These are phyloP conservation scores for Acronicta leporina DNA, from an alignment of 2,888 invertebrate genomes.

Conservation along the genomic window DNA sequence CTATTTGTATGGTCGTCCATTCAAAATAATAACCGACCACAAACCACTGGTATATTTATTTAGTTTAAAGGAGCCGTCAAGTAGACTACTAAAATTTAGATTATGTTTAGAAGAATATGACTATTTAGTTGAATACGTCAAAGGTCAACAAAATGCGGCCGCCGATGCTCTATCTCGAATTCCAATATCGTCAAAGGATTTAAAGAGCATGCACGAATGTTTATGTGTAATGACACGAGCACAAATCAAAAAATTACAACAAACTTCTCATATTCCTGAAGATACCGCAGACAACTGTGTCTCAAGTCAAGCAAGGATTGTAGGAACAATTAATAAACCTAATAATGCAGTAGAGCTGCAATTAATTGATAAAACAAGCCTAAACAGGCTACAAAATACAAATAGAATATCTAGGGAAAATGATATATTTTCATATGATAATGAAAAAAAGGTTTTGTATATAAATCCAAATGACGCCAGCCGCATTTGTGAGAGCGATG, in stretches of 20 bases:
- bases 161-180: not conserved
- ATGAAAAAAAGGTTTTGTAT: not conserved
- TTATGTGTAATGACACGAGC: slow-evolving; percentile 1
- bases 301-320: not conserved
- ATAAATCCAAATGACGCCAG: slow-evolving; percentile 8
- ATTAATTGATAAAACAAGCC: not conserved
- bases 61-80: slow-evolving; percentile 5
- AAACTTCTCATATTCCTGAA: not conserved
- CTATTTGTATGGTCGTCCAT: slow-evolving; percentile 4
- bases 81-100: slow-evolving; percentile 3
- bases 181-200: not conserved
- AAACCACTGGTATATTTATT: slow-evolving; percentile 1
- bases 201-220: not conserved
- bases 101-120: not conserved
- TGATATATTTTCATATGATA: not conserved
- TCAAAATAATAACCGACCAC: not conserved
- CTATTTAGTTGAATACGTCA: not conserved
- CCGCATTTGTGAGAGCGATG: slow-evolving; percentile 5
- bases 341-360: not conserved
- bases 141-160: not conserved
- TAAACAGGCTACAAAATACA: not conserved
- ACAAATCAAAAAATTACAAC: not conserved
- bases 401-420: not conserved
- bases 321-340: not conserved
- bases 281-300: too few relatives aligned